Base-by-base conservation (phyloP, 2,113 vertebrate genomes). In the Sisor rabdophorus region DNA sequence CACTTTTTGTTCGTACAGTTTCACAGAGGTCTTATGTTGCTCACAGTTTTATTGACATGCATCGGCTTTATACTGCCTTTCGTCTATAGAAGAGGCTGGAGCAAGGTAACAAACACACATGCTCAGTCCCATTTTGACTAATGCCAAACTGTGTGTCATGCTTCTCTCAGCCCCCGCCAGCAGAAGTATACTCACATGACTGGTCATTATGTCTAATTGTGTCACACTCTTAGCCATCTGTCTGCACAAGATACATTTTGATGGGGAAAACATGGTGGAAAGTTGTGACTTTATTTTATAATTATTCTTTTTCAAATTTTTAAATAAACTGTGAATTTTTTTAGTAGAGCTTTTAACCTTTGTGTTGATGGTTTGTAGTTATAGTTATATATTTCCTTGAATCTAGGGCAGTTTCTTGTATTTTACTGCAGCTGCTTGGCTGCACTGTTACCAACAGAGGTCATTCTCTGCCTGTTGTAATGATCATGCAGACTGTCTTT, bases 41-140 rank as follows among this genome's bases (percentile, higher is more conserved):
- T 88, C n/a, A 90, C 94, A 0, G 89, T 93, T 60, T n/a, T 78
- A 3, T 86, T 96, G 71, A 94, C 93, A 10, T 84, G 82, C 63
- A 36, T 89, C 69, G 94, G 93, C 65, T 95, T 95, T 81, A 79
- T 89, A 6, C 81, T 95, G 67, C 94, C 95, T 47, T 96, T 97
- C 77, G 56, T 94, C 8, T 96, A 96, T 81, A 86, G 93, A 80
- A 87, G 90, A 84, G 92, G 93, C 26, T 97, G 95, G 94, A 95
- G 90, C 76, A 64, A 84, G 48, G 94, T 96, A 85, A 90, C 17
- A 24, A 24, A 72, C 71, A 60, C 56, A 55, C 20, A 71, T 36
- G 65, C 60, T 50, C n/a, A 63, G 24, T n/a, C 58, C 74, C 58
- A 19, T 13, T 61, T 22, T 81, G 82, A 80, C 65, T 76, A 76